Conservation (phyloP, 2,888 invertebrate species). For the Drosophila parthenogenetica region DNA sequence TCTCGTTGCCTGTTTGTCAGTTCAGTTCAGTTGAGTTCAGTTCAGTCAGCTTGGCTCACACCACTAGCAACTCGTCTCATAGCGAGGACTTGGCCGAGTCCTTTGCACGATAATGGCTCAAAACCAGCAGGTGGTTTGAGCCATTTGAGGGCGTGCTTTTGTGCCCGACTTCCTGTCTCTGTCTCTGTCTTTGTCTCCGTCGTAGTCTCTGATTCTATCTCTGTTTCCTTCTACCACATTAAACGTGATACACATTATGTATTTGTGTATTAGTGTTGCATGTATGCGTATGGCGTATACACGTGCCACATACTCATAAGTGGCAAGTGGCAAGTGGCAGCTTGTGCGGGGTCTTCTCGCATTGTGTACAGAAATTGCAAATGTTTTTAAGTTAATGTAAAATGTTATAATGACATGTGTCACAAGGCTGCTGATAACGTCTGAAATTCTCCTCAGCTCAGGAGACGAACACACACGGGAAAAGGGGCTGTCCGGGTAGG, state of each 20-base stretch:
- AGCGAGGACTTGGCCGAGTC: slow-evolving; percentile 40
- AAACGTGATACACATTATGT: slow-evolving; percentile 7
- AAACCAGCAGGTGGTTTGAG: slow-evolving; percentile 74
- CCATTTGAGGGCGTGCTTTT: slow-evolving; percentile 63
- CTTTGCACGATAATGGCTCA: slow-evolving; percentile 60
- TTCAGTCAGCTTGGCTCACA: slow-evolving; percentile 49
- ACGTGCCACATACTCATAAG: slow-evolving; percentile 60
- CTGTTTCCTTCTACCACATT: slow-evolving; percentile 11
- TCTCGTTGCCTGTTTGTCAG: slow-evolving; percentile 70
- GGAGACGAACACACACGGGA: not conserved
- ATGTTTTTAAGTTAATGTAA: slow-evolving; percentile 79
- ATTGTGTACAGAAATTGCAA: slow-evolving; percentile 73
- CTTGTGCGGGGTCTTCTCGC: slow-evolving; percentile 29
- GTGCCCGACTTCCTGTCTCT: slow-evolving; percentile 46
- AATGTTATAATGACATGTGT: slow-evolving; percentile 77
- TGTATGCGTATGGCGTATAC: slow-evolving; percentile 45
- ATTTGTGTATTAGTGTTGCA: slow-evolving; percentile 13
- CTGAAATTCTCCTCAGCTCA: slow-evolving; percentile 12
- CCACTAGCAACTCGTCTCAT: slow-evolving; percentile 26
- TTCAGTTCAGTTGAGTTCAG: slow-evolving; percentile 58
- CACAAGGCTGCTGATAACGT: slow-evolving; percentile 50
- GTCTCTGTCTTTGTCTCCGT: slow-evolving; percentile 16
- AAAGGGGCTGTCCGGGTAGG: not conserved
- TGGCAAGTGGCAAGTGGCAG: slow-evolving; percentile 56
- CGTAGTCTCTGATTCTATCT: no score